Percentiles rank a stretch among this genome's conserved stretches.
phyloP scores from a whole-genome alignment of 2,113 vertebrate genomes.

The Psittacara wagleri region DNA sequence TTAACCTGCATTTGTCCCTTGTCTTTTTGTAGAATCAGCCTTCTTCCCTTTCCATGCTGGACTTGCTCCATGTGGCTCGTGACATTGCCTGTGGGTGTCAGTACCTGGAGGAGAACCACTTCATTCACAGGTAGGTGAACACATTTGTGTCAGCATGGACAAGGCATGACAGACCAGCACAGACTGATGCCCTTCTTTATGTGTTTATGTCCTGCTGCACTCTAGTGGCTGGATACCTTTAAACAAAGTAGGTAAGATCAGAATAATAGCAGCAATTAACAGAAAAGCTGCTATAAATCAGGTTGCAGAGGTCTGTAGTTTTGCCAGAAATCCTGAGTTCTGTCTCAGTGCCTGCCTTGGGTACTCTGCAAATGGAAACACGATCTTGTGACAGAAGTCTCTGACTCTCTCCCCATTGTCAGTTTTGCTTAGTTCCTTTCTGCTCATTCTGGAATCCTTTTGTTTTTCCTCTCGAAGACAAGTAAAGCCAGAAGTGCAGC shows the following conservation, averaged over 20 bases:
- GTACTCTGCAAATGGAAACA: neutral
- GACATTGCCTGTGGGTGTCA: slow-evolving; percentile 97
- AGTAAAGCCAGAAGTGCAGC: neutral
- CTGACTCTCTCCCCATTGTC: neutral
- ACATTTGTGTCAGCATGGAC: neutral
- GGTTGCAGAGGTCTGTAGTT: neutral
- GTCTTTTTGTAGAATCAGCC: slow-evolving; percentile 83
- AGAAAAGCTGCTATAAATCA: neutral
- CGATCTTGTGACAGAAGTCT: neutral
- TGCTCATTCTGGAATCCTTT: neutral
- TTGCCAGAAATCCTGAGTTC: neutral
- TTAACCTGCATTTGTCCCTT: neutral
- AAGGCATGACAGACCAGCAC: neutral
- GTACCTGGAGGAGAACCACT: slow-evolving; percentile 98
- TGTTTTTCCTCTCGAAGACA: neutral
- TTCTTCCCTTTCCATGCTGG: slow-evolving; percentile 93
- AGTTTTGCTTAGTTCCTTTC: neutral
- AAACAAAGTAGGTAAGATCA: neutral
- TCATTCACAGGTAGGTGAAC: slow-evolving; percentile 90
- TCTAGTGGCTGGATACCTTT: slow-evolving; percentile 42
- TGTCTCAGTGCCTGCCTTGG: neutral
- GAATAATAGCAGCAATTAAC: neutral
- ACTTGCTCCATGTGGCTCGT: slow-evolving; percentile 91
- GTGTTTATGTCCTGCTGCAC: slow-evolving; percentile 42
- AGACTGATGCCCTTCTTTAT: neutral